Evolutionary conservation across 2,797 vertebrate genomes (phyloP).

Genomic region (Rhinella marina): DNA sequence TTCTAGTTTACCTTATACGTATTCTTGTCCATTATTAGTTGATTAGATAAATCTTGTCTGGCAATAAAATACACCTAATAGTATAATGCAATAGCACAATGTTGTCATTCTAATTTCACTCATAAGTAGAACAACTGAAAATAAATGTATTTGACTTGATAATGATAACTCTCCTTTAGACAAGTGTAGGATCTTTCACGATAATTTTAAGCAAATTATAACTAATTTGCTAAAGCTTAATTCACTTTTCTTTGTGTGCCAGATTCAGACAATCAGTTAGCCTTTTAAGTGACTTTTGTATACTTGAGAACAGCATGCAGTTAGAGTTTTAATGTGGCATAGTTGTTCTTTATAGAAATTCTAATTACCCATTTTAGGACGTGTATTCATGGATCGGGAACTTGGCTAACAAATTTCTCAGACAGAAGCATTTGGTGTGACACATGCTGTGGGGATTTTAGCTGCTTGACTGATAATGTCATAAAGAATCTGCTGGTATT

Average conservation of each 20-base stretch:
- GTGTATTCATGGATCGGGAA: slow-evolving; percentile 36
- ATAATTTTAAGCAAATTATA: not conserved
- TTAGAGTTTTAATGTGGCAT: slow-evolving; percentile 48
- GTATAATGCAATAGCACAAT: not conserved
- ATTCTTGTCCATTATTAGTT: too few relatives aligned
- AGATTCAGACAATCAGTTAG: slow-evolving; percentile 18
- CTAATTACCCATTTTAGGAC: slow-evolving; percentile 44
- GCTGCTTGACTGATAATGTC: slow-evolving; percentile 52
- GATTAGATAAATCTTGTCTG: too few relatives aligned
- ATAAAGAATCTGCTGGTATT: slow-evolving; percentile 25
- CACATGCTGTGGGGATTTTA: slow-evolving; percentile 51
- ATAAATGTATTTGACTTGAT: not conserved
- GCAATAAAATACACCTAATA: too few relatives aligned
- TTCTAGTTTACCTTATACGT: too few relatives aligned
- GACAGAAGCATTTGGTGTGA: slow-evolving; percentile 50
- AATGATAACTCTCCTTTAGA: not conserved
- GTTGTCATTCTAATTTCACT: not conserved
- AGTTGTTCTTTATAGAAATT: slow-evolving; percentile 50
- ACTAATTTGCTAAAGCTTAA: not conserved
- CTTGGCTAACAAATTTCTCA: slow-evolving; percentile 48
- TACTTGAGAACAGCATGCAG: slow-evolving; percentile 41
- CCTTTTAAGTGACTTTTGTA: slow-evolving; percentile 34
- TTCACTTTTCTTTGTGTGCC: not conserved
- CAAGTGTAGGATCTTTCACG: not conserved
- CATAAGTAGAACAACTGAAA: not conserved